A percentile compares a stretch with the other conserved stretches of the same genome.
phyloP scores from a whole-genome alignment of 1,140 invertebrate species.

The Fopius arisanus region DNA sequence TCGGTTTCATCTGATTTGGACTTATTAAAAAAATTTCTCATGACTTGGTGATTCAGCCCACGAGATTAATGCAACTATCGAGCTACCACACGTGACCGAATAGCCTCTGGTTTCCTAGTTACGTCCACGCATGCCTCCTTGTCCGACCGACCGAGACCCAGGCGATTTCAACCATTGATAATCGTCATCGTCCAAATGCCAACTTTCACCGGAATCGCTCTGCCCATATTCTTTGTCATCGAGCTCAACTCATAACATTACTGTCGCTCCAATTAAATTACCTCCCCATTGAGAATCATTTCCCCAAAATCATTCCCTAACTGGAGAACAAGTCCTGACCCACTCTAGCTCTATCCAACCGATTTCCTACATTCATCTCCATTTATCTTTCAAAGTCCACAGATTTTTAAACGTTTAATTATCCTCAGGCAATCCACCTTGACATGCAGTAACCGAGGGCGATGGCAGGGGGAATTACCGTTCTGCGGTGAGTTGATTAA shows the following conservation, averaged over 20 bases:
- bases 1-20: too few relatives aligned
- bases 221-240: constrained; percentile 18
- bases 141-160: constrained; percentile 6
- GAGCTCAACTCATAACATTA: not conserved
- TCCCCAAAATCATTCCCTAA: too few relatives aligned
- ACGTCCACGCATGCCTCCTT: not conserved
- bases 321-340: too few relatives aligned
- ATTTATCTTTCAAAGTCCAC: not conserved
- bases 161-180: constrained; percentile 16
- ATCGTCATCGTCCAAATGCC: constrained; percentile 6
- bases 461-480: constrained; percentile 82
- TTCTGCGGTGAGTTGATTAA: constrained; percentile 76
- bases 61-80: not conserved
- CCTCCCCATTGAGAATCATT: too few relatives aligned
- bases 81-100: not conserved
- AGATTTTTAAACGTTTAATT: constrained; percentile 25
- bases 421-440: constrained; percentile 65
- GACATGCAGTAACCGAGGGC: constrained; percentile 73
- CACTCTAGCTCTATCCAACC: too few relatives aligned
- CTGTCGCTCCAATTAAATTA: not conserved
- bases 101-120: not conserved
- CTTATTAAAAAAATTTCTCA: not conserved
- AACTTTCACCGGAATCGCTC: constrained; percentile 24
- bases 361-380: not conserved
- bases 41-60: not conserved